Conservation (phyloP, 2,888 invertebrate species). For the Automeris io region DNA sequence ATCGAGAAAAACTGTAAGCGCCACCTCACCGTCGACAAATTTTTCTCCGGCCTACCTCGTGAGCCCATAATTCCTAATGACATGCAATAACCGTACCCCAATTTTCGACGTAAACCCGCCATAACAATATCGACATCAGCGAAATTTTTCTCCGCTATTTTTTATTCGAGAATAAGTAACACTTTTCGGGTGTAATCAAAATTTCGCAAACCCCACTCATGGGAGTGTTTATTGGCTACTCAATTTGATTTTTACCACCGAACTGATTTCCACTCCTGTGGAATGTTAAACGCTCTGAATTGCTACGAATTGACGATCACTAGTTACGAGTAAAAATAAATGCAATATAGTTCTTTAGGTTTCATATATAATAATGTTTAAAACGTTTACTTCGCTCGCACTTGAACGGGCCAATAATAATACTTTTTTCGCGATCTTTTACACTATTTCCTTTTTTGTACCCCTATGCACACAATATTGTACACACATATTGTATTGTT, state of each 20-base stretch:
- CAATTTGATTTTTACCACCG: conserved; percentile 73
- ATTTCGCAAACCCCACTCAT: conserved; percentile 46
- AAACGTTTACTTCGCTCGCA: no score
- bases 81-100: conserved; percentile 77
- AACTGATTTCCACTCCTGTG: conserved; percentile 58
- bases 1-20: conserved; percentile 54
- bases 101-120: conserved; percentile 76
- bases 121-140: conserved; percentile 78
- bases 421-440: no score
- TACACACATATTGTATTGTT: no score
- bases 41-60: conserved; percentile 57
- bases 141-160: conserved; percentile 48
- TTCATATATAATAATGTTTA: no score
- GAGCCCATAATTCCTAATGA: conserved; percentile 78
- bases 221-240: conserved; percentile 70
- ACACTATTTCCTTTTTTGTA: no score
- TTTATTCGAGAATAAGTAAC: conserved; percentile 76
- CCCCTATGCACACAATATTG: no score
- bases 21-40: conserved; percentile 55
- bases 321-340: no score
- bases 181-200: conserved; percentile 73
- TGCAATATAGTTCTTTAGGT: no score
- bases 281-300: conserved; percentile 51
- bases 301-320: conserved; percentile 28
- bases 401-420: no score